Percentiles rank a stretch among this genome's conserved stretches.
Conservation (phyloP, 2,888 invertebrate genomes). For the Villa cingulata region DNA sequence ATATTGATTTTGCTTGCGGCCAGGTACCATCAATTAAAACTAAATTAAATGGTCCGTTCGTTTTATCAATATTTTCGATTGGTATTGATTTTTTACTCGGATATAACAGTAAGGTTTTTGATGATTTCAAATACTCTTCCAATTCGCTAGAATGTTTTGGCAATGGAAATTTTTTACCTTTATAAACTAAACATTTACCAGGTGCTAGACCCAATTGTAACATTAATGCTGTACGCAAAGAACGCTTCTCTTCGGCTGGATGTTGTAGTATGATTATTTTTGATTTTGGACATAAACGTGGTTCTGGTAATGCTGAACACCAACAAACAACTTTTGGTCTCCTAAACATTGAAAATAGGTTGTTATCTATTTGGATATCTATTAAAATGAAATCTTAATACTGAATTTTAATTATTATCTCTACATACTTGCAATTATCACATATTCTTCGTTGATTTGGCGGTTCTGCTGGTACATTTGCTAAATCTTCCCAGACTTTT, state of each 20-base stretch:
- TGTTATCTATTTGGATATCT: neutral
- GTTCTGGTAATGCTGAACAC: constrained; percentile 68
- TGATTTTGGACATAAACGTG: constrained; percentile 52
- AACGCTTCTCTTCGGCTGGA: constrained; percentile 84
- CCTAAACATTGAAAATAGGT: constrained; percentile 40
- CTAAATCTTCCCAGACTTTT: constrained; percentile 55
- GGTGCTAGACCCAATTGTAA: constrained; percentile 57
- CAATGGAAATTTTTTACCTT: constrained; percentile 71
- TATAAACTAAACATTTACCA: constrained; percentile 53
- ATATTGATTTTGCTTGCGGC: constrained; percentile 90
- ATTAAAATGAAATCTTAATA: too few species aligned
- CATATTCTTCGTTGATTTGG: constrained; percentile 56
- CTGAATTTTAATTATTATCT: too few species aligned
- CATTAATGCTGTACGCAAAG: constrained; percentile 82
- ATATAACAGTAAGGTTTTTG: constrained; percentile 57
- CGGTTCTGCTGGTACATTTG: constrained; percentile 62
- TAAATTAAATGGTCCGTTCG: constrained; percentile 51
- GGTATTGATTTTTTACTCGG: constrained; percentile 64
- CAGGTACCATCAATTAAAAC: constrained; percentile 87
- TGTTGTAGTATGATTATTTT: constrained; percentile 75
- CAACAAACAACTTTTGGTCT: constrained; percentile 80
- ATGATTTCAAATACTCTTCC: constrained; percentile 48
- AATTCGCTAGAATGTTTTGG: constrained; percentile 49
- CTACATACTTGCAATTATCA: constrained; percentile 59
- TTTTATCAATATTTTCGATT: constrained; percentile 41